Conservation (phyloP, 2,797 vertebrate genomes). For the Sciurus carolinensis region DNA sequence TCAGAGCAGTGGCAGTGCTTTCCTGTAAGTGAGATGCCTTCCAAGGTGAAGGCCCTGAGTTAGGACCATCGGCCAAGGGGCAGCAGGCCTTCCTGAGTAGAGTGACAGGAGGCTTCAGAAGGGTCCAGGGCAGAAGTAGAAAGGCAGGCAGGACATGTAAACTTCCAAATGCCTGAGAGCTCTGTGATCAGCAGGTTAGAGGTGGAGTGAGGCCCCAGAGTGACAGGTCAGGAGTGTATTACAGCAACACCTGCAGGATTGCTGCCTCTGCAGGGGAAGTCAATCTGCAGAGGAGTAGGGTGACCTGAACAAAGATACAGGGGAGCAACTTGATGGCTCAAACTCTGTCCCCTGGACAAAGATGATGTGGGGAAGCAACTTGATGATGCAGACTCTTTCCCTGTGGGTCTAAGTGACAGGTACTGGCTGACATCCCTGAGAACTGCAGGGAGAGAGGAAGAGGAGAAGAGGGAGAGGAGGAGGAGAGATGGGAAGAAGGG, state of each 20-base stretch:
- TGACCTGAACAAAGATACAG: background rate
- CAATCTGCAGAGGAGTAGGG: too few species aligned
- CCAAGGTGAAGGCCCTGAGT: too few species aligned
- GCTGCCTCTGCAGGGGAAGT: too few species aligned
- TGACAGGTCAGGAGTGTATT: background rate
- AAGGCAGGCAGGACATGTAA: background rate
- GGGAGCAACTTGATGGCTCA: background rate
- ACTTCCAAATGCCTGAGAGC: background rate
- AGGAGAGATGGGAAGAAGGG: too few species aligned
- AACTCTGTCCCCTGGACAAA: background rate
- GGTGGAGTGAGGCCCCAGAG: too few species aligned
- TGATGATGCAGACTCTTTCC: background rate
- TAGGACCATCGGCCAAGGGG: background rate
- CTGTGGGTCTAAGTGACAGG: too few species aligned
- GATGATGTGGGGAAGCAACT: background rate
- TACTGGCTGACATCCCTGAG: background rate
- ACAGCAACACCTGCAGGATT: background rate
- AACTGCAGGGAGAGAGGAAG: background rate
- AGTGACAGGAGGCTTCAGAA: background rate
- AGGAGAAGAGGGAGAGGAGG: background rate
- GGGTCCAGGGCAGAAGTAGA: too few species aligned
- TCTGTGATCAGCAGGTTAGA: background rate
- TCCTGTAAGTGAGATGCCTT: too few species aligned
- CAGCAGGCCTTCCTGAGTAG: background rate
- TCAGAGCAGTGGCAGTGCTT: background rate